Percentiles rank a stretch among this genome's conserved stretches.
Conservation (phyloP, 2,113 vertebrate genomes). For the Varanus salvator region DNA sequence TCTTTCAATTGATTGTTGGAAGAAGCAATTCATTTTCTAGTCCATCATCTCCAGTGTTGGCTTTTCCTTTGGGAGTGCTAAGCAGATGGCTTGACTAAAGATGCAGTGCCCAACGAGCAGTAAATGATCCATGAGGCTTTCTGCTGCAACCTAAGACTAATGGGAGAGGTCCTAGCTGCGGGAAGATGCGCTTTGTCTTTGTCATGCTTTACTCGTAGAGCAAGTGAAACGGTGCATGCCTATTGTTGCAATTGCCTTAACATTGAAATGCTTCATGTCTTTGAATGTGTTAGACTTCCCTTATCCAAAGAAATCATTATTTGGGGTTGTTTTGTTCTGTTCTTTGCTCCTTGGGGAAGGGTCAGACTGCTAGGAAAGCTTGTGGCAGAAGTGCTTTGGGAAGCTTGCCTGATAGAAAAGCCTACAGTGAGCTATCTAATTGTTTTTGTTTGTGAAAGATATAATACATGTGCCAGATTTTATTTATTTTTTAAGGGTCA, state of each 20-base stretch:
- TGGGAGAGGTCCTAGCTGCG: slow-evolving; percentile 59
- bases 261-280: slow-evolving; percentile 38
- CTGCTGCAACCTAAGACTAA: background rate
- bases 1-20: slow-evolving; percentile 31
- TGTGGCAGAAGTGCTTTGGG: slow-evolving; percentile 39
- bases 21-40: slow-evolving; percentile 43
- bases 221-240: slow-evolving; percentile 60
- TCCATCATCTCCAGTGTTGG: slow-evolving; percentile 41
- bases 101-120: slow-evolving; percentile 23
- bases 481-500: slow-evolving; percentile 34
- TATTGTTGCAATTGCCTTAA: slow-evolving; percentile 31
- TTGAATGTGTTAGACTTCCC: slow-evolving; percentile 40
- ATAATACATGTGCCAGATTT: slow-evolving; percentile 40
- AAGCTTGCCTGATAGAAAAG: slow-evolving; percentile 41
- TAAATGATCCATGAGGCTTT: background rate
- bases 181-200: slow-evolving; percentile 65
- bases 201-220: slow-evolving; percentile 64
- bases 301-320: slow-evolving; percentile 54
- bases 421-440: too few species aligned
- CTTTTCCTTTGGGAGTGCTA: slow-evolving; percentile 54
- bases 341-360: slow-evolving; percentile 41
- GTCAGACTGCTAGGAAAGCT: background rate
- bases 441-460: slow-evolving; percentile 23
- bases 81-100: slow-evolving; percentile 37
- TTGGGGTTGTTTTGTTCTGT: background rate